A percentile compares a stretch with the other conserved stretches of the same genome.
Evolutionary conservation across 37 sponge, comb jelly and placozoan genomes (phyloP).

Genomic region (Axinella damicornis): DNA sequence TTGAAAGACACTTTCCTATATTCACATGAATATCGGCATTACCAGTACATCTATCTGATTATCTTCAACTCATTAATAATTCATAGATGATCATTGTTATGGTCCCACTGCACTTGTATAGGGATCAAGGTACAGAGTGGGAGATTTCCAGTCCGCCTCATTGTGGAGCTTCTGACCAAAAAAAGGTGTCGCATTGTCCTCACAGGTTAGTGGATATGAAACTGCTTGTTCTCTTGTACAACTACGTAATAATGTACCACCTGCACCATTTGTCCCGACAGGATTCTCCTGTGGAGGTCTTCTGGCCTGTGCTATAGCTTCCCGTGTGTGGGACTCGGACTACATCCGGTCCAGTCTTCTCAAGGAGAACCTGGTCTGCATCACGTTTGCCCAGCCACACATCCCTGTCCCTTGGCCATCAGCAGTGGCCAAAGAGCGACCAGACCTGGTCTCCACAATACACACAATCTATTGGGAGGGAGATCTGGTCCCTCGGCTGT

Average conservation of each 20-base stretch:
- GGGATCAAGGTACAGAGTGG: constrained; percentile 22
- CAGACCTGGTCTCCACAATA: neutral
- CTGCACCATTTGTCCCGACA: neutral
- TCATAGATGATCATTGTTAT: too few species aligned
- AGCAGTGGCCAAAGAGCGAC: neutral
- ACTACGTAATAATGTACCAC: neutral
- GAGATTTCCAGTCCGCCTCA: constrained; percentile 26
- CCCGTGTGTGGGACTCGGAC: neutral
- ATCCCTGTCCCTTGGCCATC: neutral
- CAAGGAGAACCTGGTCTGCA: neutral
- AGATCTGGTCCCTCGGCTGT: neutral
- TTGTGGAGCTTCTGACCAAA: constrained; percentile 37
- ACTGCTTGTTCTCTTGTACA: too few species aligned
- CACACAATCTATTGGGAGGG: neutral
- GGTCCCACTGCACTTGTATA: too few species aligned
- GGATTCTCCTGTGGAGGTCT: constrained; percentile 23
- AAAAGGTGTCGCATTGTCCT: constrained; percentile 23
- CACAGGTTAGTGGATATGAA: constrained; percentile 55
- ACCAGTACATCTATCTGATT: too few species aligned
- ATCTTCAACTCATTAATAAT: too few species aligned
- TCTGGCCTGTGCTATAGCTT: constrained; percentile 1
- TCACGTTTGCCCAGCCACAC: constrained; percentile 19
- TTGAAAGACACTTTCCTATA: too few species aligned
- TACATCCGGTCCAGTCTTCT: neutral
- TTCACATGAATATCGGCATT: too few species aligned